Evolutionary conservation across 2,113 vertebrate species (phyloP), one percentile per base, ranked within the genome.

Genomic region (Heterochromis multidens): DNA sequence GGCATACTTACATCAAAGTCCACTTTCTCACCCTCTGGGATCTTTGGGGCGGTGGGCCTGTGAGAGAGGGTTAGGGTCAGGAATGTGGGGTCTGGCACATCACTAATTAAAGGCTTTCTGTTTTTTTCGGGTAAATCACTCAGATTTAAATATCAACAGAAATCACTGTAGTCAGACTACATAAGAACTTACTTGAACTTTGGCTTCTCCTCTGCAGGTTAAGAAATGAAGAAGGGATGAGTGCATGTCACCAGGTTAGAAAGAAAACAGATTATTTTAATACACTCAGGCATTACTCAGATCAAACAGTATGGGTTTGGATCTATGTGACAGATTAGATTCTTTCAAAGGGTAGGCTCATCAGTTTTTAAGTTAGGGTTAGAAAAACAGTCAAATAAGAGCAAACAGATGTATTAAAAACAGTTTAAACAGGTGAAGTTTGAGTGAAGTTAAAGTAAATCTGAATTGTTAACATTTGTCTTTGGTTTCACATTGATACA

Each of bases 11-110:
- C 99, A 96, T 99, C 99, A 93, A 99, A 99, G 96, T 99, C 98
- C 90, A 99, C 99, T 96, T 99, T 99, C 49, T 99, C 99, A 74
- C 99, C 98, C 79, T 99, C 99, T 0, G 99, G 99, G 95, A 99
- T 99, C 94, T 97, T 99, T 49, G 99, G 98, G 89, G 97, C 98
- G 33, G 94, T 96, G 83, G 98, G 95, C 91, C 98, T 99, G 35
- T 5, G 89, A 77, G 80, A 54, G 13, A 91, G 4, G 0, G 29
- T 37, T 14, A 10, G 10, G 3, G 25, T 31, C 4, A 78, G 80
- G 1, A 85, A n/a, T 80, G 4, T 19, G 58, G n/a, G n/a, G n/a
- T n/a, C 6, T 1, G 7, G 4, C 6, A 61, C 52, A 31, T 17
- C 10, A 4, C 14, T 52, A 49, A 61, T 31, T 31, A 6, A 11